Evolutionary conservation across 2,888 invertebrate species (phyloP).

Genomic region (Ceramica pisi): DNA sequence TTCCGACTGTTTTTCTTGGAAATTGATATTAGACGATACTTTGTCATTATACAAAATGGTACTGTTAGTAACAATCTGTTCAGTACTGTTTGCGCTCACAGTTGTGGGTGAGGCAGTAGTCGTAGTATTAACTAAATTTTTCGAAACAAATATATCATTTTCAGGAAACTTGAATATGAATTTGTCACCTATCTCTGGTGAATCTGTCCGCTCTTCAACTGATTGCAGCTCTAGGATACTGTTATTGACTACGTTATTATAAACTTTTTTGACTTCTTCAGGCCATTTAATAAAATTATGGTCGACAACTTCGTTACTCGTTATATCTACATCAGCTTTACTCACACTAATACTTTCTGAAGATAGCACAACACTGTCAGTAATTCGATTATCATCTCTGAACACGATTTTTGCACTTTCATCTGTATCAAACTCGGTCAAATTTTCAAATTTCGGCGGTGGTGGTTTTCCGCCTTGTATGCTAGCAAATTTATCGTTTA

Average conservation of each 20-base stretch:
- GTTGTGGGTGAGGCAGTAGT: slow-evolving; percentile 1
- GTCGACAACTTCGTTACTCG: background rate
- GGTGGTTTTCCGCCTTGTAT: slow-evolving; percentile 72
- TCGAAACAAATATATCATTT: slow-evolving; percentile 50
- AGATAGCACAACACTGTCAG: slow-evolving; percentile 34
- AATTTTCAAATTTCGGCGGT: slow-evolving; percentile 77
- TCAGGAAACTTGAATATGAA: slow-evolving; percentile 76
- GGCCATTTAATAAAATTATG: slow-evolving; percentile 54
- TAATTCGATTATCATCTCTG: slow-evolving; percentile 70
- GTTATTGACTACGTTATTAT: slow-evolving; percentile 9
- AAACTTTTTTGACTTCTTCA: slow-evolving; percentile 27
- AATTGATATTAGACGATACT: slow-evolving; percentile 44
- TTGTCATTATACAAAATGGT: slow-evolving; percentile 48
- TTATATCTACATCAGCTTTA: slow-evolving; percentile 16
- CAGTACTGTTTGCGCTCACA: slow-evolving; percentile 1
- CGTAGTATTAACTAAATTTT: slow-evolving; percentile 27
- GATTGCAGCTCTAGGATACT: slow-evolving; percentile 22
- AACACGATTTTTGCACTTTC: slow-evolving; percentile 82
- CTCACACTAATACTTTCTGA: slow-evolving; percentile 26
- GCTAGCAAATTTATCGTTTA: slow-evolving; percentile 78
- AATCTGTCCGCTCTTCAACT: slow-evolving; percentile 39
- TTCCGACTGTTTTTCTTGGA: slow-evolving; percentile 68
- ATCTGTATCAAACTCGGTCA: slow-evolving; percentile 81
- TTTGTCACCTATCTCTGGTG: slow-evolving; percentile 63
- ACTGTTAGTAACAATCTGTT: slow-evolving; percentile 1